These are phyloP conservation scores for Tyrannus savana DNA, from an alignment of 2,113 vertebrate species.

Conservation along the genomic window DNA sequence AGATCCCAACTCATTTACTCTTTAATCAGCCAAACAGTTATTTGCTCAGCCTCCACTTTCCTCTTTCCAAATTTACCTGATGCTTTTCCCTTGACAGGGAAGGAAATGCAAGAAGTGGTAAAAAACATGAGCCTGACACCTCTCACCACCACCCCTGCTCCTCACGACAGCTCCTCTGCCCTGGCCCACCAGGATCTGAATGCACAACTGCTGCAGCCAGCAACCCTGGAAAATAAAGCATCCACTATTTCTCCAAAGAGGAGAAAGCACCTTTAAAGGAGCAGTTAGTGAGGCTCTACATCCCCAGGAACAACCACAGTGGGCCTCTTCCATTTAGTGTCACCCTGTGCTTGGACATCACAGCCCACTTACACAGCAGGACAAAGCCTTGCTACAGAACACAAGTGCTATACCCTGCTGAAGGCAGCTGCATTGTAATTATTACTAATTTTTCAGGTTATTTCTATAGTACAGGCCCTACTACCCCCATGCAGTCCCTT, in stretches of 20 bases:
- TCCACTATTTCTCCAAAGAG: neutral
- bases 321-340: neutral
- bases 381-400: neutral
- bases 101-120: neutral
- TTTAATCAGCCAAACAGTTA: neutral
- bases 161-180: neutral
- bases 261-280: neutral
- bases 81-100: neutral
- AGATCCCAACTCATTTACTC: neutral
- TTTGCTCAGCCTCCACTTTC: neutral
- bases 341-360: neutral
- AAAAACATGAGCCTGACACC: neutral
- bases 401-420: neutral
- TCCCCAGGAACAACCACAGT: accelerated
- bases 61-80: neutral
- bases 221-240: neutral
- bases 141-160: neutral
- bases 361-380: neutral
- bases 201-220: accelerated
- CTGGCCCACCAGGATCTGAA: neutral
- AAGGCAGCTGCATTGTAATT: neutral
- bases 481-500: neutral
- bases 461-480: neutral
- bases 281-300: neutral
- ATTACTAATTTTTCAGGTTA: neutral